Evolutionary conservation across 2,797 vertebrate species (phyloP).

Genomic region (Tarsius wallacei): DNA sequence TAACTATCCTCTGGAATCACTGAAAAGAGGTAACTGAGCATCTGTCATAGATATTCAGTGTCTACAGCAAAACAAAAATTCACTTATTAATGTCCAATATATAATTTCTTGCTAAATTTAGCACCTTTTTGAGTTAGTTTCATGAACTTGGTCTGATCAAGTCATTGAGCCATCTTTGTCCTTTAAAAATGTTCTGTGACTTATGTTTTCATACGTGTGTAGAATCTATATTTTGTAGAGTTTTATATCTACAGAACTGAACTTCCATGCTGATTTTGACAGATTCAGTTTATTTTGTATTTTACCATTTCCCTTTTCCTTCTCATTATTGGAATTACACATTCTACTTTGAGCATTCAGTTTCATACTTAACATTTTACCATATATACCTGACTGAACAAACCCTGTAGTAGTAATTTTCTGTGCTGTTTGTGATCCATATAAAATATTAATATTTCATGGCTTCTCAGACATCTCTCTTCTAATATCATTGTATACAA

Average conservation of each 20-base stretch:
- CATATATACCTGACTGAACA: background rate
- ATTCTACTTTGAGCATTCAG: background rate
- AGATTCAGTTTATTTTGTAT: background rate
- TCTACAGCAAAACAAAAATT: background rate
- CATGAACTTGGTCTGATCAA: background rate
- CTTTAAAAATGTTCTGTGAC: background rate
- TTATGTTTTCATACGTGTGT: background rate
- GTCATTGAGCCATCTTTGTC: background rate
- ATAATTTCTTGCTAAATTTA: background rate
- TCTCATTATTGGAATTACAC: background rate
- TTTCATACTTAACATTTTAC: background rate
- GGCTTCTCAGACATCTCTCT: background rate
- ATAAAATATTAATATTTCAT: background rate
- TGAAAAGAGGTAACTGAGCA: background rate
- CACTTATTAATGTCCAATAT: background rate
- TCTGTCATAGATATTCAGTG: background rate
- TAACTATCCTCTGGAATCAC: background rate
- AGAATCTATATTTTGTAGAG: background rate
- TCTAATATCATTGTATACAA: background rate
- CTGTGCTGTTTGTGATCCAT: background rate
- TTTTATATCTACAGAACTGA: background rate
- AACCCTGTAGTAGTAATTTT: background rate
- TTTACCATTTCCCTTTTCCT: background rate
- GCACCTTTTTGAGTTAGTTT: background rate
- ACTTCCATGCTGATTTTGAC: background rate